Conservation (phyloP, 1,140 invertebrate genomes). For the Penaeus chinensis region DNA sequence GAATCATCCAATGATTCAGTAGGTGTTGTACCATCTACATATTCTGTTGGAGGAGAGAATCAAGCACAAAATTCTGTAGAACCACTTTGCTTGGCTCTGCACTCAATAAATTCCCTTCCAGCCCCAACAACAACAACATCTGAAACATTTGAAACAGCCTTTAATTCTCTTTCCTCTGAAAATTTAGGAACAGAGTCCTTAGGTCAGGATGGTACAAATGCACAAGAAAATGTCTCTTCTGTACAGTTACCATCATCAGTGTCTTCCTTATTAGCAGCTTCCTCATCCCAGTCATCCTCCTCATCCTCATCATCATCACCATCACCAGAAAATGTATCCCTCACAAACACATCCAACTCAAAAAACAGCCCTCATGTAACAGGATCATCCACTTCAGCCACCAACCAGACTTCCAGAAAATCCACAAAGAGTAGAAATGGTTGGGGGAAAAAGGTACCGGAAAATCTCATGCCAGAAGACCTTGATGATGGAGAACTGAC, state of each 20-base stretch:
- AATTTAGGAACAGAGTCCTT: too few species aligned
- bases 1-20: constrained; percentile 47
- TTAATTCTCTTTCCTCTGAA: too few species aligned
- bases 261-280: neutral
- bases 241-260: neutral
- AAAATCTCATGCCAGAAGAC: constrained; percentile 13
- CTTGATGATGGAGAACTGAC: neutral
- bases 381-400: too few species aligned
- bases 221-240: too few species aligned
- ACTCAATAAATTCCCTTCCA: neutral
- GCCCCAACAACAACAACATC: neutral
- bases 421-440: neutral
- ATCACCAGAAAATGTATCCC: neutral
- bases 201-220: too few species aligned
- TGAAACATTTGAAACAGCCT: too few species aligned
- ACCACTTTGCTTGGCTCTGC: neutral
- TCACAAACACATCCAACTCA: too few species aligned
- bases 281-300: neutral
- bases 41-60: constrained; percentile 9
- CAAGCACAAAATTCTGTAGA: neutral
- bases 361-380: too few species aligned
- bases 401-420: constrained; percentile 13
- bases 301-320: neutral
- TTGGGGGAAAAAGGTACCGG: neutral
- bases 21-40: constrained; percentile 40